phyloP scores from a whole-genome alignment of 2,888 invertebrate genomes.

The Cynaeus angustus region DNA sequence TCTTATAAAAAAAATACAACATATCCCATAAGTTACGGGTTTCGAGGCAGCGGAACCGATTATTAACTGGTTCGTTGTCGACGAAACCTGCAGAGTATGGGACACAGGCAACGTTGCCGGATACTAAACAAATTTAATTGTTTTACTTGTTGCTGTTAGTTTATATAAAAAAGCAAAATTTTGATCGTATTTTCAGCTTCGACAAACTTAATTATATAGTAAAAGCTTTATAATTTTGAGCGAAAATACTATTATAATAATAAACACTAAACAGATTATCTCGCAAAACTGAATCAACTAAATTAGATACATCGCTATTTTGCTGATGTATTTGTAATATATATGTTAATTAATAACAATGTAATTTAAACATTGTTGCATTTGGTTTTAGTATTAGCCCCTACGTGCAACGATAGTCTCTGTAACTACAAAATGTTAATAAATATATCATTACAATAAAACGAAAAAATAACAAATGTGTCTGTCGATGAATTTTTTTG shows the following conservation, averaged over 20 bases:
- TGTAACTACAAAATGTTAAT: too few species aligned
- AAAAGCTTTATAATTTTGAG: constrained; percentile 31
- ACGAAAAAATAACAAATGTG: too few species aligned
- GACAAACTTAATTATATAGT: constrained; percentile 15
- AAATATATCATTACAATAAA: too few species aligned
- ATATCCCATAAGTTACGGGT: constrained; percentile 86
- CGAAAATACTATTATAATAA: constrained; percentile 39
- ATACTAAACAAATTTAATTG: neutral
- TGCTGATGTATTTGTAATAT: constrained; percentile 15
- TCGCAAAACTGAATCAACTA: constrained; percentile 21
- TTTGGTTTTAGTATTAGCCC: too few species aligned
- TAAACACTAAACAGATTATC: constrained; percentile 33
- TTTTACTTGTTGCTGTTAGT: neutral
- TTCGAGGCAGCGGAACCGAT: constrained; percentile 89
- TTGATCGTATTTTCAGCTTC: constrained; percentile 17
- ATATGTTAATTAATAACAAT: constrained; percentile 16
- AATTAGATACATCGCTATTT: constrained; percentile 2
- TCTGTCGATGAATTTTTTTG: too few species aligned
- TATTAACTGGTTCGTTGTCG: constrained; percentile 91
- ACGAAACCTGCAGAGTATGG: constrained; percentile 96
- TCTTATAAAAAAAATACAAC: constrained; percentile 13
- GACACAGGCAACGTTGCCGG: constrained; percentile 63
- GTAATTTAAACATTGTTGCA: too few species aligned
- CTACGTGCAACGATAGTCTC: too few species aligned
- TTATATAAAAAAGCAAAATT: neutral